phyloP scores from a whole-genome alignment of 1,140 invertebrate species.

The Andricus grossulariae region DNA sequence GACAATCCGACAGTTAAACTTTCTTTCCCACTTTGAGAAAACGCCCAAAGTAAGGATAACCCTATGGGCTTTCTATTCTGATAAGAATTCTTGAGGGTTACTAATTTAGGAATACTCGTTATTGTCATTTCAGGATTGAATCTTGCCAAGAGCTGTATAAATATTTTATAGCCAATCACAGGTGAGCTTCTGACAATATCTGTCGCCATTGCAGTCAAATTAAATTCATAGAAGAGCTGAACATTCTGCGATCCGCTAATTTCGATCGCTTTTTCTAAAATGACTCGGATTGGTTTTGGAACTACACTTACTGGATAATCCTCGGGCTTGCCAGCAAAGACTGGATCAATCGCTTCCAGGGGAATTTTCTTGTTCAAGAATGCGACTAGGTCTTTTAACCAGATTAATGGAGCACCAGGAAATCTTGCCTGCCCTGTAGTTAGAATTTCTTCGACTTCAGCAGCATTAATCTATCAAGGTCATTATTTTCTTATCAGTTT shows the following conservation, averaged over 20 bases:
- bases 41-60: slow-evolving; percentile 85
- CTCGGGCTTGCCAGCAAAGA: slow-evolving; percentile 74
- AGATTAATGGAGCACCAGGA: slow-evolving; percentile 79
- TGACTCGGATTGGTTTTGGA: slow-evolving; percentile 74
- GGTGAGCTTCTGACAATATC: slow-evolving; percentile 80
- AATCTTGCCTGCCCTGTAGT: slow-evolving; percentile 77
- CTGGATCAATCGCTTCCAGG: slow-evolving; percentile 79
- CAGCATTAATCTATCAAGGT: slow-evolving; percentile 76
- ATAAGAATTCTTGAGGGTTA: slow-evolving; percentile 83
- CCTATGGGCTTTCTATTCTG: slow-evolving; percentile 87
- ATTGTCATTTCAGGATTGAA: slow-evolving; percentile 80
- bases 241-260: slow-evolving; percentile 77
- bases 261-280: slow-evolving; percentile 77
- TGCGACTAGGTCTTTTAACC: slow-evolving; percentile 80
- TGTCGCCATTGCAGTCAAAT: slow-evolving; percentile 80
- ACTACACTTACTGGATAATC: slow-evolving; percentile 77
- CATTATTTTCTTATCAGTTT: too few relatives aligned
- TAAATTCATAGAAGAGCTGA: slow-evolving; percentile 81
- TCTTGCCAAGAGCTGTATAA: slow-evolving; percentile 82
- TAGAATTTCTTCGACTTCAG: slow-evolving; percentile 76
- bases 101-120: slow-evolving; percentile 79
- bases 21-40: slow-evolving; percentile 84
- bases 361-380: slow-evolving; percentile 80
- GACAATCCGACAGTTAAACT: slow-evolving; percentile 84
- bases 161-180: slow-evolving; percentile 82